phyloP scores from a whole-genome alignment of 2,113 vertebrate genomes.

The Gavia stellata region DNA sequence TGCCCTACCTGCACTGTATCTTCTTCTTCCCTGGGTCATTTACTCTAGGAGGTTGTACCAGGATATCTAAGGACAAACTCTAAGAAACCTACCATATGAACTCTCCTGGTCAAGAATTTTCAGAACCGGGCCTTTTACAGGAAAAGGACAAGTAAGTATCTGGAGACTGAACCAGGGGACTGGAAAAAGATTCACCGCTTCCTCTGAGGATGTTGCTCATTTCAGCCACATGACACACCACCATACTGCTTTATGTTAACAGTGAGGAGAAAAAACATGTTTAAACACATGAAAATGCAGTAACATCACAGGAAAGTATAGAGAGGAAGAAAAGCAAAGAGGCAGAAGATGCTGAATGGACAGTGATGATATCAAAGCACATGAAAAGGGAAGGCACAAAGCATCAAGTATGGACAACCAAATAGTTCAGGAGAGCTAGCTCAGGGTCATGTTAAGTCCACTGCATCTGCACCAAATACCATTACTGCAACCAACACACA shows the following conservation, averaged over 20 bases:
- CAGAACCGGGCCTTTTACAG: neutral
- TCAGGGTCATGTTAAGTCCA: neutral
- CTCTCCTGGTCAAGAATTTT: neutral
- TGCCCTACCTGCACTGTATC: neutral
- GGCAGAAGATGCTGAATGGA: neutral
- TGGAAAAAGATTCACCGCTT: neutral
- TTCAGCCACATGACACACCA: neutral
- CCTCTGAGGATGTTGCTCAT: neutral
- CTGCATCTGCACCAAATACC: neutral
- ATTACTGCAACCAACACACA: fast-evolving
- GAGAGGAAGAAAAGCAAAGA: neutral
- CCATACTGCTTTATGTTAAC: neutral
- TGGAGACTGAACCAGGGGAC: neutral
- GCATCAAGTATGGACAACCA: neutral
- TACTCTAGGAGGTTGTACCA: neutral
- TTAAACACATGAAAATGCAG: neutral
- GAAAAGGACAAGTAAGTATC: neutral
- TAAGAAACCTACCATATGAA: neutral
- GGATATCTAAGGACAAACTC: neutral
- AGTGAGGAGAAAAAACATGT: neutral
- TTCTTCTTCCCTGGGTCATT: neutral
- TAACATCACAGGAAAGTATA: neutral
- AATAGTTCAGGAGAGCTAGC: neutral
- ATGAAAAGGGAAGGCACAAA: neutral
- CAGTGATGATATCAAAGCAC: neutral